phyloP scores from a whole-genome alignment of 2,888 invertebrate genomes.

The Drosophila maculinotata region DNA sequence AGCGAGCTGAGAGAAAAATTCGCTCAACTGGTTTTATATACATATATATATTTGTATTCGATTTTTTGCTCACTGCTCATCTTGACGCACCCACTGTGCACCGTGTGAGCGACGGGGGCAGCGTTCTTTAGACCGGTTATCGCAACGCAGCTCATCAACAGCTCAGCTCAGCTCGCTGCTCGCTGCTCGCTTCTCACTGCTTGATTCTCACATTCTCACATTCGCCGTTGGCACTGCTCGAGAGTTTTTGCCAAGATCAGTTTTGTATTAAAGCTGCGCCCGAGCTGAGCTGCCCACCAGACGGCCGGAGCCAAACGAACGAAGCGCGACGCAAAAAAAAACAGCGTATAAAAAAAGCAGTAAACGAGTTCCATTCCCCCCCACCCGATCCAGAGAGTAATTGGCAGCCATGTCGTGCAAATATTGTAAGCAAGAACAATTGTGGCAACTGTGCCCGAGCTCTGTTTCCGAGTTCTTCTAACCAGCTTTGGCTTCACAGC shows the following conservation, averaged over 20 bases:
- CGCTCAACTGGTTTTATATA: conserved; percentile 29
- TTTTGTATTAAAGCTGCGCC: conserved; percentile 61
- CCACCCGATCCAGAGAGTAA: conserved; percentile 22
- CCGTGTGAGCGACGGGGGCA: neutral
- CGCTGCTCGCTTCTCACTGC: conserved; percentile 8
- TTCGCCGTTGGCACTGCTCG: conserved; percentile 27
- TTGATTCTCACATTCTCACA: conserved; percentile 2
- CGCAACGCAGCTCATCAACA: conserved; percentile 18
- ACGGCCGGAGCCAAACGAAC: conserved; percentile 27
- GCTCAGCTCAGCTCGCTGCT: conserved; percentile 5
- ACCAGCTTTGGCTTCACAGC: conserved; percentile 28
- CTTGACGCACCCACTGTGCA: conserved; percentile 41
- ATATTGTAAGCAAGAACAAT: conserved; percentile 58
- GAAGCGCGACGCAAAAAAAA: conserved; percentile 28
- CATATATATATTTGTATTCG: neutral
- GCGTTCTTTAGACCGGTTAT: conserved; percentile 45
- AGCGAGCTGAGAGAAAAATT: conserved; percentile 9
- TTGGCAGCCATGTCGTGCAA: conserved; percentile 62
- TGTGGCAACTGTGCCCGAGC: conserved; percentile 19
- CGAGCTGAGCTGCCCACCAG: conserved; percentile 57
- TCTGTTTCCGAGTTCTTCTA: conserved; percentile 11
- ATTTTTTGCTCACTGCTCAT: conserved; percentile 22
- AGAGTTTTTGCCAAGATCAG: conserved; percentile 58
- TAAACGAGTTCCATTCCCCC: conserved; percentile 30
- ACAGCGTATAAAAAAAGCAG: conserved; percentile 14